Percentiles rank a stretch among this genome's conserved stretches.
Conservation (phyloP, 2,113 vertebrate species). For the Hypocryptadius cinnamomeus region DNA sequence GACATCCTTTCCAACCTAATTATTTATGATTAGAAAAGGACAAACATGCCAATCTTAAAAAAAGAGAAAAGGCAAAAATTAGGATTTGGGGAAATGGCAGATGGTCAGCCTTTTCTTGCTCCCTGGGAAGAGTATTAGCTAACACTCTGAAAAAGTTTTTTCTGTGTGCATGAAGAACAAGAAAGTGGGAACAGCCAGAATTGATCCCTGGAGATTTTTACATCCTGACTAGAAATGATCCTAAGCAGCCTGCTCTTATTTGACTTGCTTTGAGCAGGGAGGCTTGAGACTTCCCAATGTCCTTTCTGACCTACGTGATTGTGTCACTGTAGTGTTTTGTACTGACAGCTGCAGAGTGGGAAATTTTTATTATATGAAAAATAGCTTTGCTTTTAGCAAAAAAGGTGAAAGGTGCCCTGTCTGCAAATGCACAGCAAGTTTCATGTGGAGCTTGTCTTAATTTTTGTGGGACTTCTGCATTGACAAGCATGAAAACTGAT, state of each 20-base stretch:
- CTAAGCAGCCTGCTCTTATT: background rate
- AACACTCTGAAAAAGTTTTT: background rate
- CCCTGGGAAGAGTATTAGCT: background rate
- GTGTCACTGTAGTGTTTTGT: background rate
- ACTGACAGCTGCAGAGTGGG: background rate
- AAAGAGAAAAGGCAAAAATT: background rate
- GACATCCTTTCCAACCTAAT: background rate
- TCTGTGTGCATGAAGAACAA: background rate
- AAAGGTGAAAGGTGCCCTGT: background rate
- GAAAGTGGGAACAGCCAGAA: background rate
- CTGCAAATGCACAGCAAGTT: background rate
- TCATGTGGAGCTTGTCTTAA: background rate
- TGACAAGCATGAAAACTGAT: background rate
- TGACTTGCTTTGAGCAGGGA: background rate
- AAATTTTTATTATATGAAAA: background rate
- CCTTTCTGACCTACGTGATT: background rate
- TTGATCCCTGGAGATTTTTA: background rate
- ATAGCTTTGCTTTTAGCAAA: background rate
- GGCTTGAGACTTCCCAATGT: background rate
- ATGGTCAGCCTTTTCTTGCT: background rate
- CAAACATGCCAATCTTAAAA: background rate
- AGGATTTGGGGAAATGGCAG: background rate
- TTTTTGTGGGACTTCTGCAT: background rate
- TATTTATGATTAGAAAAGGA: background rate
- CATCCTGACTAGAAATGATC: background rate